These are phyloP conservation scores for Asbolus verrucosus DNA, from an alignment of 1,140 invertebrate species.

Conservation along the genomic window DNA sequence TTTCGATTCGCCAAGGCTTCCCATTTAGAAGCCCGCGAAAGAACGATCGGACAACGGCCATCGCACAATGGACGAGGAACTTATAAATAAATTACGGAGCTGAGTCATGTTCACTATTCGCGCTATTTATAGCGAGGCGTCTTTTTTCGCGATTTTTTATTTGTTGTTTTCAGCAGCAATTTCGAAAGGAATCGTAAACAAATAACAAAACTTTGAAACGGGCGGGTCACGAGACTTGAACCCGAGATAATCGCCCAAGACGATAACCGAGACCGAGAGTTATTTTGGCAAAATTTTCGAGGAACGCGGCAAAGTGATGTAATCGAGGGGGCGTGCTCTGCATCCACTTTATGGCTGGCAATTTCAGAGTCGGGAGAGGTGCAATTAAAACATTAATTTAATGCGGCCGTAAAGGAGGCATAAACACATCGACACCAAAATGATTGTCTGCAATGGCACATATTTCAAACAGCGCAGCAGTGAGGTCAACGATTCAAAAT, in stretches of 20 bases:
- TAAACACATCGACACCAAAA: no score
- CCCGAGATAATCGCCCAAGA: constrained; percentile 23
- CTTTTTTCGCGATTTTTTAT: constrained; percentile 11
- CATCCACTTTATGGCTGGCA: constrained; percentile 23
- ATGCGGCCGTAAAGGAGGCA: constrained; percentile 25
- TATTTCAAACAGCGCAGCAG: no score
- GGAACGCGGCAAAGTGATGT: constrained; percentile 5
- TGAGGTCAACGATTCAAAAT: no score
- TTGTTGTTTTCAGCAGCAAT: constrained; percentile 24
- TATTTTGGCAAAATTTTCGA: constrained; percentile 20
- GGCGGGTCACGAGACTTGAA: constrained; percentile 30
- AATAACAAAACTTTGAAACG: constrained; percentile 30
- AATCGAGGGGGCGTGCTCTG: no score
- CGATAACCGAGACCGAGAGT: constrained; percentile 1
- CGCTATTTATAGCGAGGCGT: constrained; percentile 8
- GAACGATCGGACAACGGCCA: neutral
- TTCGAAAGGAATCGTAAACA: constrained; percentile 27
- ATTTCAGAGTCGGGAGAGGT: constrained; percentile 28
- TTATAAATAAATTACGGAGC: constrained; percentile 33
- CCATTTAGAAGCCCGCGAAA: neutral
- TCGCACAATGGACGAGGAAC: constrained; percentile 24
- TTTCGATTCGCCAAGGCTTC: constrained; percentile 6
- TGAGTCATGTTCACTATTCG: constrained; percentile 16
- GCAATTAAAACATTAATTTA: constrained; percentile 39
- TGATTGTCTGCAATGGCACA: no score